A percentile compares a stretch with the other conserved stretches of the same genome.
These are phyloP conservation scores for Silvanus unidentatus DNA, from an alignment of 2,888 invertebrate species.

Conservation along the genomic window DNA sequence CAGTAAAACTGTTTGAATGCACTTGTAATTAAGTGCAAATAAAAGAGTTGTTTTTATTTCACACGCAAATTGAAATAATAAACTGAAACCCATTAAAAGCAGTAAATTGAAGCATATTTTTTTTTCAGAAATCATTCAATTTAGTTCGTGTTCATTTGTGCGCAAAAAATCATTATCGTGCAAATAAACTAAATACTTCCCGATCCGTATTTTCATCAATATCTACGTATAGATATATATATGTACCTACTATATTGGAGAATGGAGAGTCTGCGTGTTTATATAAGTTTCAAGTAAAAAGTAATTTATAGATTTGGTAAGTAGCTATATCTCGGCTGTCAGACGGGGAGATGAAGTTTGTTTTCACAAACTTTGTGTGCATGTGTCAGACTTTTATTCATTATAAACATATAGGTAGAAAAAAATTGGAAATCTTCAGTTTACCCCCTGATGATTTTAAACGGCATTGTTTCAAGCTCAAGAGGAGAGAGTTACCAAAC, in stretches of 20 bases:
- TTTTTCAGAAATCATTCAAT: too few relatives aligned
- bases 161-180: neutral
- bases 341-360: conserved; percentile 1
- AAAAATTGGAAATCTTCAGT: neutral
- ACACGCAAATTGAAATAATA: too few relatives aligned
- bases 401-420: neutral
- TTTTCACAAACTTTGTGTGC: neutral
- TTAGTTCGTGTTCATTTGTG: neutral
- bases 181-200: neutral
- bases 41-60: too few relatives aligned
- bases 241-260: too few relatives aligned
- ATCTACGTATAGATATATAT: too few relatives aligned
- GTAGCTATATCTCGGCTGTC: conserved; percentile 1
- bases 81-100: too few relatives aligned
- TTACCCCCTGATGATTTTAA: conserved; percentile 2
- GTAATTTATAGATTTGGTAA: conserved; percentile 1
- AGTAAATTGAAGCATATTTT: too few relatives aligned
- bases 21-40: too few relatives aligned
- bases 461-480: conserved; percentile 16
- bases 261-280: neutral
- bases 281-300: neutral
- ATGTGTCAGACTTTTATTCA: too few relatives aligned
- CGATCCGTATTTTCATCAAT: neutral
- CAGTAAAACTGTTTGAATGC: too few relatives aligned
- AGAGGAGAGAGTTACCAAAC: conserved; percentile 11